Evolutionary conservation across 2,113 vertebrate species (phyloP).

Genomic region (Rana temporaria): DNA sequence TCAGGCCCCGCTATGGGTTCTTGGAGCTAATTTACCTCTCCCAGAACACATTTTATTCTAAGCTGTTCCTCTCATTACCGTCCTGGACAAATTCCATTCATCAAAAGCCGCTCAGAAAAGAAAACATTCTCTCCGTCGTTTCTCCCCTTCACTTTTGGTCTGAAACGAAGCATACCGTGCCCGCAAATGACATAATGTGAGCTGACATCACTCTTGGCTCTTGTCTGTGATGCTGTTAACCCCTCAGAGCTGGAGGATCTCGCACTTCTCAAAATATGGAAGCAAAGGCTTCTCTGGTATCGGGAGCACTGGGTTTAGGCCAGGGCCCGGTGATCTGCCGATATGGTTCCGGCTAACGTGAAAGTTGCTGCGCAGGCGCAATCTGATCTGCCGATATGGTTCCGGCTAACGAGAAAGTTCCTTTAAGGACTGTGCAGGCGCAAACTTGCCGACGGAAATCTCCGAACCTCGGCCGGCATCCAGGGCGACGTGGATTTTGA

Average conservation of each 20-base stretch:
- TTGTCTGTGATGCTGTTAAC: slow-evolving; percentile 10
- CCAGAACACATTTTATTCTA: slow-evolving; percentile 23
- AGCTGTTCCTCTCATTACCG: slow-evolving; percentile 51
- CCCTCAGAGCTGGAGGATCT: neutral
- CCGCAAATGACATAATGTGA: slow-evolving; percentile 51
- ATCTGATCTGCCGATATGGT: no score
- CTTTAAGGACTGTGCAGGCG: no score
- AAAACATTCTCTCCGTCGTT: slow-evolving; percentile 28
- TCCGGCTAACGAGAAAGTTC: no score
- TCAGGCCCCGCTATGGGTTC: slow-evolving; percentile 1
- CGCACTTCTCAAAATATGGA: no score
- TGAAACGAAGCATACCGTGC: slow-evolving; percentile 33
- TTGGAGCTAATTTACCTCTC: slow-evolving; percentile 29
- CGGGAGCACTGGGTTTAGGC: no score
- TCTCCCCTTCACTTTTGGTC: slow-evolving; percentile 20
- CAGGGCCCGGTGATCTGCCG: no score
- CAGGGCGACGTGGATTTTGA: no score
- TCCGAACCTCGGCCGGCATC: no score
- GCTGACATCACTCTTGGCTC: slow-evolving; percentile 52
- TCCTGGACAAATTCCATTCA: slow-evolving; percentile 45
- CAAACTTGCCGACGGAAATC: no score
- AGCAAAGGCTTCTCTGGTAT: no score
- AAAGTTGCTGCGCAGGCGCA: no score
- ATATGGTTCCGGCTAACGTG: no score
- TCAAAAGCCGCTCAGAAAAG: slow-evolving; percentile 33